These are phyloP conservation scores for Henicopernis longicauda DNA, from an alignment of 2,113 vertebrate species.

Conservation along the genomic window DNA sequence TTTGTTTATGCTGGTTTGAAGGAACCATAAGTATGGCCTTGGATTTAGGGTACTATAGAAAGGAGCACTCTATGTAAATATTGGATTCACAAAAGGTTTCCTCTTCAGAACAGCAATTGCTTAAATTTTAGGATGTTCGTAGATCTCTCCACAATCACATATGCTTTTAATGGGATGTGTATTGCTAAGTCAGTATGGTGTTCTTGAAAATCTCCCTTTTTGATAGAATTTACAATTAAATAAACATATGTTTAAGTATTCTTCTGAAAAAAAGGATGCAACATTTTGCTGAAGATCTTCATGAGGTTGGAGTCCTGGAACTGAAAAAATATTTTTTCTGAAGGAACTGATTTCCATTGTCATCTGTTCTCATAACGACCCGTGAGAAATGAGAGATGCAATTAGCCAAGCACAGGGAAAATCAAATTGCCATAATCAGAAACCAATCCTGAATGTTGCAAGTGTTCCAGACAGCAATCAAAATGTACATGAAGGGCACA, in stretches of 20 bases:
- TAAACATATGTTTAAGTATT: background rate
- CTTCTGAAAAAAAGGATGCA: background rate
- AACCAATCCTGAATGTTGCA: background rate
- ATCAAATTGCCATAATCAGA: constrained; percentile 13
- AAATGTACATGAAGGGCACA: background rate
- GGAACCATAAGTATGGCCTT: background rate
- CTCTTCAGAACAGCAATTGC: background rate
- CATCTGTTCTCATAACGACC: background rate
- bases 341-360: background rate
- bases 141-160: background rate
- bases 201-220: background rate
- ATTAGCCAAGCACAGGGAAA: background rate
- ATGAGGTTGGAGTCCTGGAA: background rate
- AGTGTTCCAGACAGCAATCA: background rate
- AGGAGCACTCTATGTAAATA: background rate
- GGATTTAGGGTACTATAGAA: background rate
- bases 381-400: constrained; percentile 2
- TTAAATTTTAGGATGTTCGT: background rate
- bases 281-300: background rate
- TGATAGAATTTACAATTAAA: background rate
- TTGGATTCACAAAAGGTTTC: background rate
- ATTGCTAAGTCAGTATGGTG: background rate
- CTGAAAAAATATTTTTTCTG: background rate
- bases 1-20: background rate
- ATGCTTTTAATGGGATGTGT: background rate